Evolutionary conservation across 2,113 vertebrate genomes (phyloP), one percentile per base, ranked within the genome.

Genomic region (Thalassarche chlororhynchos): DNA sequence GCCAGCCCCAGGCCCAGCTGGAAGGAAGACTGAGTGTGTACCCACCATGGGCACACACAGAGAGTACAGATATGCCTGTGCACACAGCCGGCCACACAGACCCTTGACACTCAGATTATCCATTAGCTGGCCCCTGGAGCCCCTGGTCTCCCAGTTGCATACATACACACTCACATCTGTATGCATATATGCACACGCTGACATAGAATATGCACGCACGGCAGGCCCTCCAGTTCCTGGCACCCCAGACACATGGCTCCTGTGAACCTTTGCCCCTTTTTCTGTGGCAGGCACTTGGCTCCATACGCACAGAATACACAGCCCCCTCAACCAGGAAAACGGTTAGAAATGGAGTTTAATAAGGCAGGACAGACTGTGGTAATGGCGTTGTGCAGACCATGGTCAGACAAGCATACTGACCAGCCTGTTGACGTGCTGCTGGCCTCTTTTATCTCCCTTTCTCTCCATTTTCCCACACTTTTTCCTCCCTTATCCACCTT

Each of bases 121-220:
- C 51, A 31, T 32, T 2, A 57, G 13, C n/a, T 17, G n/a, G 68
- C 11, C 20, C 20, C 16, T 14, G 65, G 47, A 51, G 19, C 14
- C 55, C 54, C 31, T 20, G 23, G 14, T 32, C 51, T 71, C 52
- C 40, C 58, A 62, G 29, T 0, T 32, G 44, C 70, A n/a, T 14
- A 42, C 61, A 58, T 8, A 44, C 26, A 68, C 36, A 32, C 31
- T 26, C 15, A 10, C 8, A 2, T 6, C 10, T 8, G 6, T 4
- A 11, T 16, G 5, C 15, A 16, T 6, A 42, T 8, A 8, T 16
- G 36, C 1, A 4, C 26, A 26, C 57, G 16, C 55, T 29, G 60
- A 44, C 23, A 62, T 2, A 29, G 17, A 17, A 47, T 0, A 5
- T 4, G 42, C 29, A 8, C 0, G 1, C 14, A 38, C 24, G 1